A percentile compares a stretch with the other conserved stretches of the same genome.
Evolutionary conservation across 2,888 invertebrate species (phyloP).

Genomic region (Lumbricus terrestris): DNA sequence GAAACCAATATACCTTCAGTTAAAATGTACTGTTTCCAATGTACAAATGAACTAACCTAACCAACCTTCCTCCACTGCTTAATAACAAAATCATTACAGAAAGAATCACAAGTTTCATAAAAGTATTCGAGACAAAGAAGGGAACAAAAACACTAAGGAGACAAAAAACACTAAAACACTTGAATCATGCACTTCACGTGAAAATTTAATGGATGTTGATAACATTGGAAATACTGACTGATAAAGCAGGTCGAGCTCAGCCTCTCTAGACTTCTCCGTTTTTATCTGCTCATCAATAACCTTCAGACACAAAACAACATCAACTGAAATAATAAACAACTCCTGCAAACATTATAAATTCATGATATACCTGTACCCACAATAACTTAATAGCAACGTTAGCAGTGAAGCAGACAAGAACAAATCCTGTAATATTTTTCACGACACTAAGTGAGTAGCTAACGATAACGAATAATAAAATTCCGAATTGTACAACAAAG

Average conservation of each 20-base stretch:
- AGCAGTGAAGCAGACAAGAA: no score
- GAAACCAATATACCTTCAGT: no score
- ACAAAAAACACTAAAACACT: background rate
- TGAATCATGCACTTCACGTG: background rate
- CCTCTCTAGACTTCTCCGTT: constrained; percentile 57
- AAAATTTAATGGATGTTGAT: background rate
- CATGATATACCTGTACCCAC: no score
- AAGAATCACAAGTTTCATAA: background rate
- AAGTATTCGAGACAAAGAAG: no score
- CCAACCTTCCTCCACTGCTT: background rate
- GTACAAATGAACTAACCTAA: no score
- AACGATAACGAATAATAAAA: background rate
- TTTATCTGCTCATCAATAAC: constrained; percentile 58
- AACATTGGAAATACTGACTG: constrained; percentile 49
- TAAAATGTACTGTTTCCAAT: no score
- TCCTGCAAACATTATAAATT: background rate
- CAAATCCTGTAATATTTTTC: background rate
- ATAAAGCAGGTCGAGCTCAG: constrained; percentile 57
- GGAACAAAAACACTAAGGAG: no score
- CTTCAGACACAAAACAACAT: constrained; percentile 37
- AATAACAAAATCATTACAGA: background rate
- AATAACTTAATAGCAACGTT: background rate
- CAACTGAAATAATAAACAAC: background rate
- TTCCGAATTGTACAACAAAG: background rate
- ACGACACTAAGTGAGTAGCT: background rate